Base-by-base conservation (phyloP, 1,140 invertebrate genomes). In the Ooceraea biroi region DNA sequence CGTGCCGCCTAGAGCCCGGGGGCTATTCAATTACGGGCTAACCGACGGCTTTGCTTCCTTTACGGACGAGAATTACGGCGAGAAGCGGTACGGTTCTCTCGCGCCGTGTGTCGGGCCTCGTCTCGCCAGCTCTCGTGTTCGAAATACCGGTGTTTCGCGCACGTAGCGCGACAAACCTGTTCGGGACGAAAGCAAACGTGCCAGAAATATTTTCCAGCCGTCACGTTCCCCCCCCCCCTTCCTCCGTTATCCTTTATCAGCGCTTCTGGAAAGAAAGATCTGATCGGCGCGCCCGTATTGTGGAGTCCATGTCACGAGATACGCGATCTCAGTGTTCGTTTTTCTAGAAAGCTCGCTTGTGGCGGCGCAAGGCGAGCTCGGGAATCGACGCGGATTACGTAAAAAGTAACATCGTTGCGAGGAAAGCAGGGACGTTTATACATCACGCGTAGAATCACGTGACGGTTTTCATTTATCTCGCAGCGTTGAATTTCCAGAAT, bases 21-120 rank as follows among this genome's bases (percentile, higher is more conserved):
- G 63, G 68, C 44, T 73, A 61, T 82, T 82, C 78, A 73, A 82
- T 82, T 73, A 82, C 41, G 36, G n/a, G 41, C 57, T 60, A 82
- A 82, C 77, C 55, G 77, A 72, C 82, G 48, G 61, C 65, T 69
- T 63, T 60, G 52, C 74, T 82, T 58, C 68, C 52, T 69, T 61
- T 27, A 69, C 22, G 19, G 57, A 68, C 65, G 83, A 41, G 76
- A 63, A 61, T 69, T 66, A 77, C 73, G 71, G 17, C 44, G 44
- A 19, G 69, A 46, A 27, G 44, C 58, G 36, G 27, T 74, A 77
- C 48, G 46, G 48, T 30, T 41, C 58, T 50, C 72, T 60, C 72
- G 71, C 72, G 52, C 61, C 41, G 30, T 60, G 48, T 63, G 30
- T 77, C 41, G 61, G 44, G 7, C 4, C 25, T 55, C 48, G 25